Evolutionary conservation across 2,113 vertebrate species (phyloP).

Genomic region (Gopherus evgoodei): DNA sequence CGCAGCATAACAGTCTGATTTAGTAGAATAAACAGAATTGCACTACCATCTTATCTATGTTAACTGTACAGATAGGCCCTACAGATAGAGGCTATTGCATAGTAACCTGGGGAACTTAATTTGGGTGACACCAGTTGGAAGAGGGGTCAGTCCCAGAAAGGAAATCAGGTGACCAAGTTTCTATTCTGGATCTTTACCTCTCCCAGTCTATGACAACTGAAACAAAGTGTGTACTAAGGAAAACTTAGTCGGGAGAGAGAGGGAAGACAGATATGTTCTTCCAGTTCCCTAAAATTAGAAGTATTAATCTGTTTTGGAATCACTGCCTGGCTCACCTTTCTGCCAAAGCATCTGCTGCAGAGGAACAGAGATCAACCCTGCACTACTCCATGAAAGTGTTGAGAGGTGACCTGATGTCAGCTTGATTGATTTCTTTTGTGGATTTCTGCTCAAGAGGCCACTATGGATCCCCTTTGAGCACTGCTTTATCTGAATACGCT

Average conservation of each 20-base stretch:
- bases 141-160: not conserved
- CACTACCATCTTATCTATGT: not conserved
- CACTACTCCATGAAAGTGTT: not conserved
- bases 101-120: not conserved
- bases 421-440: not conserved
- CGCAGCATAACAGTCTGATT: not conserved
- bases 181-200: not conserved
- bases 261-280: not conserved
- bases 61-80: not conserved
- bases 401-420: not conserved
- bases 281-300: not conserved
- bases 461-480: too few species aligned
- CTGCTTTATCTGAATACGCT: too few species aligned
- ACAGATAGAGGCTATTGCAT: not conserved
- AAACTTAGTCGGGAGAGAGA: not conserved
- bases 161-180: not conserved
- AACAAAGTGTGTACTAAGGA: fast-evolving
- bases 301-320: not conserved
- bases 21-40: not conserved
- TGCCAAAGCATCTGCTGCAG: not conserved
- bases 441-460: not conserved
- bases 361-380: not conserved
- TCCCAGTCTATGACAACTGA: not conserved
- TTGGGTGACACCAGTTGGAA: not conserved
- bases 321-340: not conserved